A percentile compares a stretch with the other conserved stretches of the same genome.
phyloP scores from a whole-genome alignment of 2,113 vertebrate species.

The Ophthalmotilapia sp. region DNA sequence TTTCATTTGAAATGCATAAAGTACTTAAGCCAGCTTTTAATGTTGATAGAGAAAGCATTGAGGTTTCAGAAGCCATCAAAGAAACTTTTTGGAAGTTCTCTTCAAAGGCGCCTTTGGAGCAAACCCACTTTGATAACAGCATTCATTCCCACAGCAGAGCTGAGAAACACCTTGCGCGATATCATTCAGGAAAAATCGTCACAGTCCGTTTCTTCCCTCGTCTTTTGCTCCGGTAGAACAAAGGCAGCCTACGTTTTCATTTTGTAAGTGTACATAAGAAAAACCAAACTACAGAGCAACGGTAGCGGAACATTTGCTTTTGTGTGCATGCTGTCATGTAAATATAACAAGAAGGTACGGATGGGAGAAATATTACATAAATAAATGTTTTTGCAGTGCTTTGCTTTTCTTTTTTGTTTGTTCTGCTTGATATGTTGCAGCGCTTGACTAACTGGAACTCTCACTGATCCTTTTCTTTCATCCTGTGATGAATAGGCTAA shows the following conservation, averaged over 20 bases:
- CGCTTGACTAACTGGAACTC: not conserved
- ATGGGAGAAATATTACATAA: not conserved
- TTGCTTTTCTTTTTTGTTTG: not conserved
- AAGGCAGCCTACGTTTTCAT: not conserved
- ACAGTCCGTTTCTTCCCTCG: not conserved
- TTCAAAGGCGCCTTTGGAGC: not conserved
- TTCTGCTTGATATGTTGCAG: not conserved
- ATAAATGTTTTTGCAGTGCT: not conserved
- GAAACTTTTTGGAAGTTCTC: not conserved
- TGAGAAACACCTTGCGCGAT: not conserved
- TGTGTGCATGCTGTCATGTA: not conserved
- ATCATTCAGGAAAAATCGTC: not conserved
- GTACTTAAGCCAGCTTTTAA: not conserved
- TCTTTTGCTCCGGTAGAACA: not conserved
- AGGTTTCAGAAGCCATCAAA: not conserved
- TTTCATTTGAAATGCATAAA: not conserved
- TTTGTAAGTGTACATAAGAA: not conserved
- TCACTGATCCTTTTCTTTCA: not conserved
- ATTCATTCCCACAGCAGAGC: not conserved
- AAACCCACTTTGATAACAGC: not conserved
- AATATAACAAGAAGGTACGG: not conserved
- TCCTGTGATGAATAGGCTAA: not conserved
- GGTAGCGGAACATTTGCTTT: not conserved
- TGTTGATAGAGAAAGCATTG: not conserved
- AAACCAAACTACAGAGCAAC: not conserved